These are phyloP conservation scores for Lophochroa leadbeateri DNA, from an alignment of 2,113 vertebrate species.

Conservation along the genomic window DNA sequence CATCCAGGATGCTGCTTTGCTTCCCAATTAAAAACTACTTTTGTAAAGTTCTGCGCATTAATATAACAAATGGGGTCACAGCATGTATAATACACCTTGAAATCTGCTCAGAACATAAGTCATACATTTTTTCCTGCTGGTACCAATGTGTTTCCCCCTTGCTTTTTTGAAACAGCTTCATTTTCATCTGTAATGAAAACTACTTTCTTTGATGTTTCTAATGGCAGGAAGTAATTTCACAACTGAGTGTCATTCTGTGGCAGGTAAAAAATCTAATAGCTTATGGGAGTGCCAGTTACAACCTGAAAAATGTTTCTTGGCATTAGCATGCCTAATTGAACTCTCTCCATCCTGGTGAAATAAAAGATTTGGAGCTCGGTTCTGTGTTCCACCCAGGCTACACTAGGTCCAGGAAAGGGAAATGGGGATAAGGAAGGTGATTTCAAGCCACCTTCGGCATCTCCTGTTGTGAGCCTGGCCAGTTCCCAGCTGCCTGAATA, in stretches of 20 bases:
- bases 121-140: conserved; percentile 4
- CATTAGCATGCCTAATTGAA: conserved; percentile 6
- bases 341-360: neutral
- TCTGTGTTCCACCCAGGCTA: neutral
- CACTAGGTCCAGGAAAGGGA: conserved; percentile 25
- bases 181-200: conserved; percentile 14
- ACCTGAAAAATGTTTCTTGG: conserved; percentile 39
- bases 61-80: neutral
- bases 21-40: neutral
- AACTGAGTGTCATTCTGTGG: conserved; percentile 26
- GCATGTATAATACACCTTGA: neutral
- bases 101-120: neutral
- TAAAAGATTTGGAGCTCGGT: neutral
- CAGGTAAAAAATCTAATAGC: conserved; percentile 45
- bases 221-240: conserved; percentile 52
- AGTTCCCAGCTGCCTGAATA: neutral
- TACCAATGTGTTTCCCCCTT: conserved; percentile 20
- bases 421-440: neutral
- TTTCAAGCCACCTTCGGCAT: conserved; percentile 28
- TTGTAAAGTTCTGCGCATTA: neutral
- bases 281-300: neutral
- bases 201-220: conserved; percentile 50
- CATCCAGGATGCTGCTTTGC: neutral
- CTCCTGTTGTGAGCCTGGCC: neutral
- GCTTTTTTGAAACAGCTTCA: neutral